Evolutionary conservation across 2,113 vertebrate genomes (phyloP).

Genomic region (Tenebrosternarchus preto): DNA sequence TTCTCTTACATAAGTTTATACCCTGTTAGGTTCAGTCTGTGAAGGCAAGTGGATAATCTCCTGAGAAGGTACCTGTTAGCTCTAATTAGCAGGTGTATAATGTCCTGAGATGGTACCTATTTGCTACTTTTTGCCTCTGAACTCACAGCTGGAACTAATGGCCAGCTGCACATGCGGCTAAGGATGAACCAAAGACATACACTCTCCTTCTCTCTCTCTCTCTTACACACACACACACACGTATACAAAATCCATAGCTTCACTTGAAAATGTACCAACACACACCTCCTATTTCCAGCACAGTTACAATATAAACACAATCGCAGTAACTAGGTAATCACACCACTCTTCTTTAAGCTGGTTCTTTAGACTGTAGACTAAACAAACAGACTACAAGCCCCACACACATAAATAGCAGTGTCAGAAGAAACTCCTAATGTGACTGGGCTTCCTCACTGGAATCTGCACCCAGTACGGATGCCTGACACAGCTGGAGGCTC

Average conservation of each 20-base stretch:
- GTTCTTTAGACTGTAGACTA: constrained; percentile 51
- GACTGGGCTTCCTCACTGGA: constrained; percentile 55
- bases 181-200: constrained; percentile 35
- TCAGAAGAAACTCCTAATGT: constrained; percentile 33
- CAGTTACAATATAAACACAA: constrained; percentile 32
- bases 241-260: constrained; percentile 22
- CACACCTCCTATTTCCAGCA: constrained; percentile 24
- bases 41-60: constrained; percentile 56
- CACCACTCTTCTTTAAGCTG: constrained; percentile 32
- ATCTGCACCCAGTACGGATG: constrained; percentile 51
- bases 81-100: constrained; percentile 57
- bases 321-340: constrained; percentile 33
- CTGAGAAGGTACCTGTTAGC: constrained; percentile 64
- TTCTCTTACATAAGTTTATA: constrained; percentile 35
- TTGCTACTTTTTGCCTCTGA: constrained; percentile 65
- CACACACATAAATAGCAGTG: constrained; percentile 32
- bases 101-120: constrained; percentile 62
- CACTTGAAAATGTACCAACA: constrained; percentile 19
- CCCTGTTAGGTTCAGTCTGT: constrained; percentile 60
- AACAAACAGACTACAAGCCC: constrained; percentile 48
- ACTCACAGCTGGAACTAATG: constrained; percentile 69
- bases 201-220: not conserved
- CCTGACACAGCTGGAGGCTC: constrained; percentile 48
- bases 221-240: constrained; percentile 2
- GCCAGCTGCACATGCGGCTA: constrained; percentile 57